These are phyloP conservation scores for Caenorhabditis tropicalis DNA, from an alignment of 1,140 invertebrate species.

Conservation along the genomic window DNA sequence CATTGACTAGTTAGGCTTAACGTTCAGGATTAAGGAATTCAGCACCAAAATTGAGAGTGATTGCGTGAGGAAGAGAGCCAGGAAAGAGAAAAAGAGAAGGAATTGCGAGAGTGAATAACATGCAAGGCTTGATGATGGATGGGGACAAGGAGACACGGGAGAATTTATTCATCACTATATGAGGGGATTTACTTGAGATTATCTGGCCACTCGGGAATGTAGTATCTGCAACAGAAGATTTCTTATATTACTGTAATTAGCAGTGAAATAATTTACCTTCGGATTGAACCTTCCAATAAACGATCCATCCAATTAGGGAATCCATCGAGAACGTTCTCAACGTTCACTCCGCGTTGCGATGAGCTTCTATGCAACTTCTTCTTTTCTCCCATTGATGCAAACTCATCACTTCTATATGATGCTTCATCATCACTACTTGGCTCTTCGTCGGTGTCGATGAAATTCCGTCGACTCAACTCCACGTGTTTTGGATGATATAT, in stretches of 20 bases:
- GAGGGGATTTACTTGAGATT: slow-evolving; percentile 65
- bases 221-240: slow-evolving; percentile 76
- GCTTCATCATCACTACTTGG: slow-evolving; percentile 42
- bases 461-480: slow-evolving; percentile 45
- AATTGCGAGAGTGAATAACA: neutral
- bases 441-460: slow-evolving; percentile 56
- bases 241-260: neutral
- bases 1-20: neutral
- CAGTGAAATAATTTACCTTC: slow-evolving; percentile 74
- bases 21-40: neutral
- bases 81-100: neutral
- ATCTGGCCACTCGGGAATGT: slow-evolving; percentile 92
- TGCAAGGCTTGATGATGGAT: neutral
- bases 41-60: slow-evolving; percentile 19
- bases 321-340: slow-evolving; percentile 85
- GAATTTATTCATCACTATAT: neutral
- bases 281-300: slow-evolving; percentile 91
- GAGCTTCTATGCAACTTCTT: slow-evolving; percentile 36
- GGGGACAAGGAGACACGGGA: neutral
- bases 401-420: slow-evolving; percentile 49
- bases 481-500: slow-evolving; percentile 85
- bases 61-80: neutral
- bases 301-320: slow-evolving; percentile 94
- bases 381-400: slow-evolving; percentile 35
- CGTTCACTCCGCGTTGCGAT: slow-evolving; percentile 54